A percentile compares a stretch with the other conserved stretches of the same genome.
Evolutionary conservation across 1,140 invertebrate genomes (phyloP).

Genomic region (fruit fly (Drosophila melanogaster)): DNA sequence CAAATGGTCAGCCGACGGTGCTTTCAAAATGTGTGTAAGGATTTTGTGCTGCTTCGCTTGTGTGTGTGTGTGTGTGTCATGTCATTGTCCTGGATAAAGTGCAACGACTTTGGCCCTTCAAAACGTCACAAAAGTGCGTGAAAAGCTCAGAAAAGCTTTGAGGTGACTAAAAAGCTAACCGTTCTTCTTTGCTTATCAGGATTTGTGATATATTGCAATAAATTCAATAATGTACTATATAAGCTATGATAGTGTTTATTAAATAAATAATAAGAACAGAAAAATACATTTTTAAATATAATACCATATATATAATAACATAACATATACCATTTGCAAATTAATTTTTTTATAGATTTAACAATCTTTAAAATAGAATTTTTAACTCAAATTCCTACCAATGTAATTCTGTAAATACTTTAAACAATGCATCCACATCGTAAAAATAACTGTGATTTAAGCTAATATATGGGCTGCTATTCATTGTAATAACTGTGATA

Average conservation of each 20-base stretch:
- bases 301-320: no score
- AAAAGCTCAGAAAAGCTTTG: conserved; percentile 39
- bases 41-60: not conserved
- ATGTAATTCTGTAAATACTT: no score
- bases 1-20: conserved; percentile 14
- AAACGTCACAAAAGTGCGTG: conserved; percentile 31
- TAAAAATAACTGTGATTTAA: not conserved
- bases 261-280: not conserved
- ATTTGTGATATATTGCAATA: not conserved
- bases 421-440: not conserved
- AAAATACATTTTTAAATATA: not conserved
- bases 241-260: not conserved
- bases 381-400: no score
- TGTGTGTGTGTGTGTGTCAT: conserved; percentile 26
- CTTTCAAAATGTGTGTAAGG: not conserved
- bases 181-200: not conserved
- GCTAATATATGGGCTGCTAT: not conserved
- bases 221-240: not conserved
- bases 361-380: no score
- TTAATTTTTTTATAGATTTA: no score
- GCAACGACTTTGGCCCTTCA: conserved; percentile 61
- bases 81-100: conserved; percentile 69
- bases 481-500: conserved; percentile 10
- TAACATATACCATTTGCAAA: no score
- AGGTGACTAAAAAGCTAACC: conserved; percentile 33